Base-by-base conservation (phyloP, 2,888 invertebrate genomes). In the Drosophila kokeensis region DNA sequence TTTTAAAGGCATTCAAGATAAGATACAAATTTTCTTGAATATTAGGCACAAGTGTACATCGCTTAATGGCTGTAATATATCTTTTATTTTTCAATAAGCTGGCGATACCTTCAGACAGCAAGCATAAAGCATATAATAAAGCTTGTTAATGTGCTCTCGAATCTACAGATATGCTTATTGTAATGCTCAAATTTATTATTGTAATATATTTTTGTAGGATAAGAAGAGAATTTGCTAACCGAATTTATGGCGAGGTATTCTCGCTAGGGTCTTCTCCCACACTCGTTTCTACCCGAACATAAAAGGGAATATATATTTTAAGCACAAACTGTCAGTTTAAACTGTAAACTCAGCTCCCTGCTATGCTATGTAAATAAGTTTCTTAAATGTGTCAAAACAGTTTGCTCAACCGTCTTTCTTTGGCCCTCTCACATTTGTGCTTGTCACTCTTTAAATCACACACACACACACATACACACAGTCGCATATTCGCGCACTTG, bases 381-480 rank as follows among this genome's bases (percentile, higher is more conserved):
- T 63, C 49, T 68, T 58, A 63, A 73, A 30, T 48, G 64, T 66
- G 36, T 55, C 61, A 57, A 64, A 52, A 48, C 40, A 34, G 21
- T 42, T 50, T 52, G 52, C 38, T 11, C 6, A 49, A 45, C 40
- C 48, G 40, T 49, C 24, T 64, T 60, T 65, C 32, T 64, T 38
- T 59, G 40, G 6, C 2, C 30, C 42, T 21, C 5, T 29, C 29
- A 36, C 30, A 59, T 53, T 69, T 67, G 15, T 21, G 61, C 45
- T 53, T 55, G 58, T 67, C 60, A 70, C 50, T 29, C 21, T 8
- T 18, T 30, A 40, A 48, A 42, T 60, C 45, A 13, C 15, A 30
- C 34, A 11, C 21, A 54, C 30, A 69, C 38, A 57, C 24, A 54
- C 30, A 69, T 34, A 57, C 24, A 24, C 42, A 54, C 29, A 70